These are phyloP conservation scores for Arctia plantaginis DNA, from an alignment of 2,888 invertebrate species.

Conservation along the genomic window DNA sequence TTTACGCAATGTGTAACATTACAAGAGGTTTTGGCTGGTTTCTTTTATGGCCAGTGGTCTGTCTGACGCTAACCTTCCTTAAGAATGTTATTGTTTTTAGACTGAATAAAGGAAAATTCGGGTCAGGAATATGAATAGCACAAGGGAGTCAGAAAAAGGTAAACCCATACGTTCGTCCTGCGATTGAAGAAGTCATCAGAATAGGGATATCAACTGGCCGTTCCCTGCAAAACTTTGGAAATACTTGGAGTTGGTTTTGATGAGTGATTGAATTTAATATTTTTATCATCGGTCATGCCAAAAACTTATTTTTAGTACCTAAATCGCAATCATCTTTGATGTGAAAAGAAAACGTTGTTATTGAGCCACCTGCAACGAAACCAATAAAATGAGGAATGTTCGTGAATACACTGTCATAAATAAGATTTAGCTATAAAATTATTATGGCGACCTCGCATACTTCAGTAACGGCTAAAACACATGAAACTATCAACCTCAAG, in stretches of 20 bases:
- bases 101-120: no score
- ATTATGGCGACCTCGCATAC: constrained; percentile 24
- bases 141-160: no score
- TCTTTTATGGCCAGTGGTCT: no score
- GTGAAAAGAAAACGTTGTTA: constrained; percentile 5
- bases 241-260: not conserved
- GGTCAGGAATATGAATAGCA: no score
- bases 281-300: not conserved
- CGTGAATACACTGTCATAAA: constrained; percentile 20
- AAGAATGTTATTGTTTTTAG: no score
- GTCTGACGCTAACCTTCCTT: no score
- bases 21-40: no score
- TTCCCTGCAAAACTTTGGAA: not conserved
- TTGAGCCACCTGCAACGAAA: constrained; percentile 16
- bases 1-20: no score
- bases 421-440: constrained; percentile 25
- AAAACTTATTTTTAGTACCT: not conserved
- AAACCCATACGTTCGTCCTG: no score
- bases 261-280: not conserved
- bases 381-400: constrained; percentile 22
- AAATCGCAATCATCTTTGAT: constrained; percentile 7
- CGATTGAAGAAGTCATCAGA: no score
- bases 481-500: constrained; percentile 1
- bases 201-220: no score
- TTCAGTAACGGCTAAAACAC: constrained; percentile 8